Base-by-base conservation (phyloP, 2,888 invertebrate genomes). In the Rhaphigaster nebulosa region DNA sequence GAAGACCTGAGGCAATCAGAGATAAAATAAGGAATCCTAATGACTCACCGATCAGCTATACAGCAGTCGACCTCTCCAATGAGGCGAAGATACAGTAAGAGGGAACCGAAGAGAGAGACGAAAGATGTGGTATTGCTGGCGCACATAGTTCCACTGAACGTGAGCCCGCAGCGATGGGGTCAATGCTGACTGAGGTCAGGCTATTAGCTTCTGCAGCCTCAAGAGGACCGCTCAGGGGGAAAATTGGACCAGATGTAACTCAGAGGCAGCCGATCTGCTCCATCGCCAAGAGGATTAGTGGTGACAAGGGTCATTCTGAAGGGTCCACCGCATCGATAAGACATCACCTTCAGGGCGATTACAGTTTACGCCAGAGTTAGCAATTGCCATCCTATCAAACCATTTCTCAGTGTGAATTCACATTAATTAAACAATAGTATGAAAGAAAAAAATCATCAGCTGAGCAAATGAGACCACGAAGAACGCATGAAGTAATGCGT, bases 81-180 rank as follows among this genome's bases (percentile, higher is more conserved):
- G 70, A 76, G 34, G 20, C 34, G 70, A 38, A 76, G 23, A 10
- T 20, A 26, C 6, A 76, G 38, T 4, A 65, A 15, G 29, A 65
- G 4, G 29, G 29, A 29, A 29, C 3, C 15, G 18, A 23, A 76
- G 70, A 76, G 34, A 18, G 70, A 76, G 70, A 20, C 8, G 70
- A 8, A 38, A 38, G 23, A 20, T 76, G 70, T 76, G 70, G 34
- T 76, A 20, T 76, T 38, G 70, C 8, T 38, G 70, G 70, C 34
- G 70, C 34, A 23, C 70, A 76, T 76, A 76, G 70, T 23, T 76
- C 70, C 70, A 76, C 70, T 76, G 70, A 54, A 15, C 18, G 54
- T 20, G 54, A 18, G 18, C 18, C 70, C 60, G 10, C 0, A 4
- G 18, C 15, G 70, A 38, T 23, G 10, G 29, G 70, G 70, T 76